Evolutionary conservation across 2,888 invertebrate genomes (phyloP), one percentile per base, ranked within the genome.

Genomic region (Syrphus vitripennis): DNA sequence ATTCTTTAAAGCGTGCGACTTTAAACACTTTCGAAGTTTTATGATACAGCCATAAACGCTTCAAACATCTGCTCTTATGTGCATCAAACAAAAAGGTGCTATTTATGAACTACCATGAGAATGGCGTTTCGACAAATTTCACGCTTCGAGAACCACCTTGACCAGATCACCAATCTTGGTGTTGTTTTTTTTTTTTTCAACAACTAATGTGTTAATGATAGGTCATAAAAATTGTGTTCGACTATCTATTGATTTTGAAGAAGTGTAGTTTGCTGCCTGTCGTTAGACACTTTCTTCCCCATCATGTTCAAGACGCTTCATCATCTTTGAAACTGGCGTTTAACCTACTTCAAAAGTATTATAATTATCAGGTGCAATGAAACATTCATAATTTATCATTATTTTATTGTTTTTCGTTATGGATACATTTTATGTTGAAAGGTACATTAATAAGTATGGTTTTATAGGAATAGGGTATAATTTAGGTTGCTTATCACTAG

Each of bases 81-180:
- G 3, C 26, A 40, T 7, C 37, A 53, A 40, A 63, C 40, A 45
- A 72, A 71, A 84, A 77, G 81, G 80, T 82, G 86, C 67, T 78
- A 70, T 77, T 77, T 78, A 82, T 37, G 82, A 74, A 34, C 84
- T 72, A 77, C 63, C 77, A 81, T 59, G 37, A 34, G 31, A 86
- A 74, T 82, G 86, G 82, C 69, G 81, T 77, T 81, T 78, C 74
- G 69, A 78, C 48, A 65, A 82, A 82, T 86, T 86, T 82, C 86
- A 86, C 77, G 86, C 69, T 42, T 86, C 86, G 77, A 55, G 74
- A 57, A 57, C 63, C 86, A 82, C 81, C 77, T 86, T 86, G 86
- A 53, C 29, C 74, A 29, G 61, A 69, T 74, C 77, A 72, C 40
- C 42, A 59, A 67, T 19, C 37, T 10, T 67, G 63, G 70, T 55